Base-by-base conservation (phyloP, 2,113 vertebrate species). In the Mola mola region DNA sequence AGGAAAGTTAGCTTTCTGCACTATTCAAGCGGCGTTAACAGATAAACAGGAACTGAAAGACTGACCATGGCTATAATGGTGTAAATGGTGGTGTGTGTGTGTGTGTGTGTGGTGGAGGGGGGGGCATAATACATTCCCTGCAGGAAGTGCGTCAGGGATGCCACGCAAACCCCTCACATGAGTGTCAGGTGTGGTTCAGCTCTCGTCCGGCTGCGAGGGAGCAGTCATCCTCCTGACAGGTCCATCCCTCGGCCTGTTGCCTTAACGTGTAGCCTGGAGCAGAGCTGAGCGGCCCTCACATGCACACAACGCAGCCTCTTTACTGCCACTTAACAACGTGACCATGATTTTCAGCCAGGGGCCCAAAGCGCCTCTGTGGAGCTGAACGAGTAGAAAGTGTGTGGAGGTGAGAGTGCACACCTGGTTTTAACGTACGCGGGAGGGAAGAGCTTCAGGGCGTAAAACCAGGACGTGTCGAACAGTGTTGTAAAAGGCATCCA, bases 111-210 rank as follows among this genome's bases (percentile, higher is more conserved):
- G 15, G 25, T 29, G 58, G 38, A 36, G 15, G 59, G n/a, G n/a
- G n/a, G n/a, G n/a, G n/a, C n/a, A n/a, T n/a, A n/a, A n/a, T n/a
- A n/a, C n/a, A n/a, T n/a, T 70, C 26, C 10, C 19, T 24, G 25
- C 51, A 22, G 11, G 8, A 31, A 16, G n/a, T 20, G 12, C 7
- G 40, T 38, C 16, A 24, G 15, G 20, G 36, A 24, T 29, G 6
- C 20, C 29, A 5, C 12, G 10, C 55, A 26, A 50, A 19, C n/a
- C 21, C 17, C 26, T 59, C 29, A 51, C 31, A 67, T 20, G 38
- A 43, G 51, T 56, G 64, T 84, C 81, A 84, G 77, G 72, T 75
- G 87, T 67, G 61, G 16, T 43, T 56, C 33, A 24, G 61, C 31
- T 59, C 51, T 26, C 19, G 60, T 31, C 22, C n/a, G 60, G 6